Conservation (phyloP, 2,888 invertebrate species). For the Xestia c-nigrum region DNA sequence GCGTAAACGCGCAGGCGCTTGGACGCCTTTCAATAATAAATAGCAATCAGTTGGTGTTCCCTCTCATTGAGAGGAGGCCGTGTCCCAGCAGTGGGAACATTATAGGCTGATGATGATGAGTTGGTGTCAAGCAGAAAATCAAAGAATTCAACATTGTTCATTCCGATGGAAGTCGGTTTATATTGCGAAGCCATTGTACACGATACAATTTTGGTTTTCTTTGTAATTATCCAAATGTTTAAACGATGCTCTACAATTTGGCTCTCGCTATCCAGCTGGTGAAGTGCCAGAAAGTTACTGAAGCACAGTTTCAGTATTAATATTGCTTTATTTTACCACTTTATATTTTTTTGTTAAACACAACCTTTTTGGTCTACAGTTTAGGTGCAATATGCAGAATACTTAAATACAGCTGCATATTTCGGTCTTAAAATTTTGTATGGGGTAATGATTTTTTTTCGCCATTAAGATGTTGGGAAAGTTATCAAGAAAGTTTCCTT, state of each 20-base stretch:
- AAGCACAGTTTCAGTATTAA: neutral
- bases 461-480: neutral
- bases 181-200: neutral
- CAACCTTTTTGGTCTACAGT: neutral
- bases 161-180: neutral
- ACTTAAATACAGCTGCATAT: neutral
- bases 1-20: conserved; percentile 3
- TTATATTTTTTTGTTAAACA: neutral
- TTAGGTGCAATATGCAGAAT: neutral
- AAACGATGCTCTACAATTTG: neutral
- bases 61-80: too few relatives aligned
- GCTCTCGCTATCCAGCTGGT: neutral
- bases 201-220: neutral
- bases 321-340: neutral
- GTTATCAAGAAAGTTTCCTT: neutral
- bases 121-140: neutral
- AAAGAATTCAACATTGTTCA: neutral
- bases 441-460: neutral
- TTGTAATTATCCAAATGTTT: neutral
- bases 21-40: conserved; percentile 18
- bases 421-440: neutral
- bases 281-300: neutral
- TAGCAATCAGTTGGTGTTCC: conserved; percentile 26
- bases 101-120: too few relatives aligned
- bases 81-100: too few relatives aligned